phyloP scores from a whole-genome alignment of 2,888 invertebrate species.

The Pseudococcus viburni region DNA sequence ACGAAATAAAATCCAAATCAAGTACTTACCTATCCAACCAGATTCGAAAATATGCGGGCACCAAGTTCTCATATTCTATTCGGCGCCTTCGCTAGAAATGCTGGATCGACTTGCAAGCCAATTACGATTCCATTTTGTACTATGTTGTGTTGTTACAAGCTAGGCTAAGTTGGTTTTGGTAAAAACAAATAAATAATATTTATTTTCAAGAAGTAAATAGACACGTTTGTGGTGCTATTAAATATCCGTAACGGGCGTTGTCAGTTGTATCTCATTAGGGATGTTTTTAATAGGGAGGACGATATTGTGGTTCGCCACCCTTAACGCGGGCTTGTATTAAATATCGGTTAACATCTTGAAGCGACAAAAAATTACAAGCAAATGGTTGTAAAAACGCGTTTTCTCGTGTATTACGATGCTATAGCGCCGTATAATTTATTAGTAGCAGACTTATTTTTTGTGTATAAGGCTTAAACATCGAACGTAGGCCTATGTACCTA shows the following conservation, averaged over 20 bases:
- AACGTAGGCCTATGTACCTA: neutral
- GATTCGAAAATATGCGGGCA: neutral
- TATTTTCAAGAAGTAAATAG: slow-evolving; percentile 10
- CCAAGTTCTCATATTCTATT: neutral
- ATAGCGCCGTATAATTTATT: slow-evolving; percentile 65
- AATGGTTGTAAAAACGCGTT: slow-evolving; percentile 62
- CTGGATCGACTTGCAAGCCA: slow-evolving; percentile 20
- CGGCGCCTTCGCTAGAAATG: neutral
- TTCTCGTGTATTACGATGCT: neutral
- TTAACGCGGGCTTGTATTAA: slow-evolving; percentile 51
- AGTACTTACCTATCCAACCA: neutral
- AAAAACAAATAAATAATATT: slow-evolving; percentile 54
- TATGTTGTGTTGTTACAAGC: neutral
- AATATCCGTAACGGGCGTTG: slow-evolving; percentile 61
- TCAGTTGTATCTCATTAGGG: slow-evolving; percentile 65
- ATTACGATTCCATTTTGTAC: slow-evolving; percentile 49
- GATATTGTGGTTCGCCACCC: slow-evolving; percentile 52
- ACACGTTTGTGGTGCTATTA: slow-evolving; percentile 51
- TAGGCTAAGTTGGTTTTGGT: slow-evolving; percentile 21
- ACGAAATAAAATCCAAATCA: too few relatives aligned
- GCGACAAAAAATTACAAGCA: slow-evolving; percentile 60
- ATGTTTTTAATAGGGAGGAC: slow-evolving; percentile 31
- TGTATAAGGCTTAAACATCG: neutral
- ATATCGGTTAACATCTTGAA: slow-evolving; percentile 64
- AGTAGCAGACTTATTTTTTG: slow-evolving; percentile 54